These are phyloP conservation scores for Acanthosepion esculentum DNA, from an alignment of 2,888 invertebrate genomes.

Conservation along the genomic window DNA sequence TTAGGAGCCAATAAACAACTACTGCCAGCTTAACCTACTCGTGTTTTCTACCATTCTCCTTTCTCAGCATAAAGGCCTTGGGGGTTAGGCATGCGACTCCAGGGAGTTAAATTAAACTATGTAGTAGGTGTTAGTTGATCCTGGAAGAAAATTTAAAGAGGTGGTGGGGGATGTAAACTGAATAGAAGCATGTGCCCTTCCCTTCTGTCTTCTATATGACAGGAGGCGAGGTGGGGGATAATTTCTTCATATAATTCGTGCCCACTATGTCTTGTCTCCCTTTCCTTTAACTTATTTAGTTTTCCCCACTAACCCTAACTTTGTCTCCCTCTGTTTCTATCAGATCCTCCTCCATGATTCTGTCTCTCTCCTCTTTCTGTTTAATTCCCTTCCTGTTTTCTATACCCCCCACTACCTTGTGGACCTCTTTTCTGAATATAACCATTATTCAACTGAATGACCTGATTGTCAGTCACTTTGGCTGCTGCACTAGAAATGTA, in stretches of 20 bases:
- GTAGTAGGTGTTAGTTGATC: conserved; percentile 20
- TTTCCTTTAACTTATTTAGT: background rate
- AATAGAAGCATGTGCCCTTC: conserved; percentile 17
- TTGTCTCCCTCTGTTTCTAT: background rate
- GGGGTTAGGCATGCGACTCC: no score
- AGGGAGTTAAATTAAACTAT: background rate
- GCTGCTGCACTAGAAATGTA: conserved; percentile 33
- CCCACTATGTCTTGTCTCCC: conserved; percentile 20
- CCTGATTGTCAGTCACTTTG: background rate
- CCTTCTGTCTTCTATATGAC: background rate
- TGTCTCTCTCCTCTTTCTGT: background rate
- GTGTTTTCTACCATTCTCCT: no score
- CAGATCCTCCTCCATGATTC: no score
- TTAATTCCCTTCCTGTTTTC: background rate
- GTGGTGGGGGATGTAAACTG: background rate
- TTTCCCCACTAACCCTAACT: background rate
- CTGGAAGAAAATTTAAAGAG: conserved; percentile 17
- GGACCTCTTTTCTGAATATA: conserved; percentile 33
- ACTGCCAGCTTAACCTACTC: no score
- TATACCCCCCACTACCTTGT: background rate
- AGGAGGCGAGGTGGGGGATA: background rate
- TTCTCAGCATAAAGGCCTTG: no score
- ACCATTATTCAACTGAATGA: conserved; percentile 23
- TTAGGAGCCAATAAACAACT: no score
- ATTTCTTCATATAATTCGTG: background rate